Base-by-base conservation (phyloP, 2,888 invertebrate genomes). In the Sinohyriopsis cumingii region DNA sequence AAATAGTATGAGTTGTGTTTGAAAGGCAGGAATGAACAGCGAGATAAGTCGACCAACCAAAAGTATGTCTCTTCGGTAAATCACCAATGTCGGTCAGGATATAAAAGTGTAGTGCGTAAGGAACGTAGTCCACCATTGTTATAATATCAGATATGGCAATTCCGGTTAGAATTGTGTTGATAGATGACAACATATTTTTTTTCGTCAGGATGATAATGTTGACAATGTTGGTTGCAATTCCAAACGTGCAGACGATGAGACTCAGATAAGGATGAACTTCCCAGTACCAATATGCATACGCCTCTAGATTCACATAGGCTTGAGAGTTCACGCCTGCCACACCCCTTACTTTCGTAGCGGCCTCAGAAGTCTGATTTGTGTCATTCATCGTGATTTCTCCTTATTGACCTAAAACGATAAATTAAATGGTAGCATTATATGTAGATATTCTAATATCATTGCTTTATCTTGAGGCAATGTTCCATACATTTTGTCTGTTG, bases 91-190 rank as follows among this genome's bases (percentile, higher is more conserved):
- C 81, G 63, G 84, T 79, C 22, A 78, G 63, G 19, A 86, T 69
- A 72, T 88, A 87, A 73, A 87, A 88, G 66, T 96, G 95, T 65
- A 95, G 92, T 2, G 95, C 94, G 89, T 95, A 97, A 0, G 97
- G 97, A 77, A 98, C 95, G 90, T 97, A 97, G 84, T 96, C 96
- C 18, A 83, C 71, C 82, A 97, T 97, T 19, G 97, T 96, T 20
- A 96, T 92, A 55, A 97, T 92, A 89, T 98, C 98, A 19, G 97
- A 95, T 15, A 97, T 93, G 0, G 98, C 98, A 33, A 97, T 85
- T 5, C 89, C 90, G 0, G 97, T 96, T 62, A 98, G 93, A 70
- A 98, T 96, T 69, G 95, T 94, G 91, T 98, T 98, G 60, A 96
- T 97, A 3, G 97, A 94, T 75, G 95, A 95, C 19, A 89, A 82